A percentile compares a stretch with the other conserved stretches of the same genome.
Evolutionary conservation across 2,113 vertebrate genomes (phyloP).

Genomic region (Pao palembangensis): DNA sequence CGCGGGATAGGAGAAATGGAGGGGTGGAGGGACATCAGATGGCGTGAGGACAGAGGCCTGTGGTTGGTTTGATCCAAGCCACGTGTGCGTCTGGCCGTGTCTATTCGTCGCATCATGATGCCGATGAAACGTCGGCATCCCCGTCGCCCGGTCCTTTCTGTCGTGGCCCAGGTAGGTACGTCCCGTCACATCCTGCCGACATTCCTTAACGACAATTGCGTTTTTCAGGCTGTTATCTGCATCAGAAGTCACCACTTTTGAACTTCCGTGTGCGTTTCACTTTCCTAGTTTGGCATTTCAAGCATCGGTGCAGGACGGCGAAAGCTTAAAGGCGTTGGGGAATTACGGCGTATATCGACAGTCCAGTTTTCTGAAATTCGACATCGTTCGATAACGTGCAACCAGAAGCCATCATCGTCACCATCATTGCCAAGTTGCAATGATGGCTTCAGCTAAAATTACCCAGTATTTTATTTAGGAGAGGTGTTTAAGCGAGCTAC

Average conservation of each 20-base stretch:
- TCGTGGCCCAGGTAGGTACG: slow-evolving; percentile 63
- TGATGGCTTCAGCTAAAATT: too few relatives aligned
- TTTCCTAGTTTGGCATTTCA: slow-evolving; percentile 24
- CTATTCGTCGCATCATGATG: slow-evolving; percentile 54
- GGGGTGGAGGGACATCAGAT: slow-evolving; percentile 57
- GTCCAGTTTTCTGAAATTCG: slow-evolving; percentile 24
- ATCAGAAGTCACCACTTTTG: slow-evolving; percentile 48
- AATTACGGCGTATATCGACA: slow-evolving; percentile 50
- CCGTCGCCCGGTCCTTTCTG: slow-evolving; percentile 33
- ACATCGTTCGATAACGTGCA: background rate
- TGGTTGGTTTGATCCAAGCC: slow-evolving; percentile 70
- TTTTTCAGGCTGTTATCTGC: slow-evolving; percentile 24
- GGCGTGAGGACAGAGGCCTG: slow-evolving; percentile 69
- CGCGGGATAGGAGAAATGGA: slow-evolving; percentile 46
- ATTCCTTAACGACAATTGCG: slow-evolving; percentile 15
- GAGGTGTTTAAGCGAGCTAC: too few relatives aligned
- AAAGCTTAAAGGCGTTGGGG: slow-evolving; percentile 38
- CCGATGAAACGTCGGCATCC: slow-evolving; percentile 47
- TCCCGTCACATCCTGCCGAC: slow-evolving; percentile 24
- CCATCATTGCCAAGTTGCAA: too few relatives aligned
- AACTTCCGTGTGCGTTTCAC: slow-evolving; percentile 47
- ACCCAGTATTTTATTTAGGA: too few relatives aligned
- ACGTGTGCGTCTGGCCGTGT: slow-evolving; percentile 64
- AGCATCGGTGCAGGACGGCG: slow-evolving; percentile 38
- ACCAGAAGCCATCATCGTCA: too few relatives aligned